Evolutionary conservation across 2,113 vertebrate genomes (phyloP).

Genomic region (Serinus canaria): DNA sequence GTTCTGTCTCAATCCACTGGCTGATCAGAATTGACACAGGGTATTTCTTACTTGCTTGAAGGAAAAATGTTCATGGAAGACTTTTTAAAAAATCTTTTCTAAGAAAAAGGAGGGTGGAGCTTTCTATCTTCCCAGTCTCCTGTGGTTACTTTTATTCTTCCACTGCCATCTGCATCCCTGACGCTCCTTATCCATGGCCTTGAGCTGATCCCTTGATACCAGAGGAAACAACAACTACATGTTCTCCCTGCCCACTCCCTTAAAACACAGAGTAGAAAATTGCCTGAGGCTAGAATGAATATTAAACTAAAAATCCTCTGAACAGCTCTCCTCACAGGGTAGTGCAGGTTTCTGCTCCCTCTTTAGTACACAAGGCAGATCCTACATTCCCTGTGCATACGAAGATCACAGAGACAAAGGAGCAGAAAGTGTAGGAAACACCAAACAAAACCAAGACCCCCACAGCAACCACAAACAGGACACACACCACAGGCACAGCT

Average conservation of each 20-base stretch:
- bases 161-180: neutral
- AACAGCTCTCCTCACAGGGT: neutral
- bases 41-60: neutral
- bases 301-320: neutral
- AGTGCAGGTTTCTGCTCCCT: neutral
- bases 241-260: neutral
- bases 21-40: neutral
- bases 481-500: neutral
- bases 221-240: neutral
- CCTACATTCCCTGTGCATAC: neutral
- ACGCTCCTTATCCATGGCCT: neutral
- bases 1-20: neutral
- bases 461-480: neutral
- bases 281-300: neutral
- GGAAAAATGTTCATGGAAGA: neutral
- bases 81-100: neutral
- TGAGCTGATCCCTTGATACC: neutral
- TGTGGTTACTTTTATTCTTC: neutral
- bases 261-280: neutral
- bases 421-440: neutral
- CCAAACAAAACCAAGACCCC: neutral
- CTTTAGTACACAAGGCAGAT: accelerated
- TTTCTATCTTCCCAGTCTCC: neutral
- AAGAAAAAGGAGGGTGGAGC: neutral
- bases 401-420: neutral